Evolutionary conservation across 2,797 vertebrate species (phyloP).

Genomic region (Macroramphosus scolopax): DNA sequence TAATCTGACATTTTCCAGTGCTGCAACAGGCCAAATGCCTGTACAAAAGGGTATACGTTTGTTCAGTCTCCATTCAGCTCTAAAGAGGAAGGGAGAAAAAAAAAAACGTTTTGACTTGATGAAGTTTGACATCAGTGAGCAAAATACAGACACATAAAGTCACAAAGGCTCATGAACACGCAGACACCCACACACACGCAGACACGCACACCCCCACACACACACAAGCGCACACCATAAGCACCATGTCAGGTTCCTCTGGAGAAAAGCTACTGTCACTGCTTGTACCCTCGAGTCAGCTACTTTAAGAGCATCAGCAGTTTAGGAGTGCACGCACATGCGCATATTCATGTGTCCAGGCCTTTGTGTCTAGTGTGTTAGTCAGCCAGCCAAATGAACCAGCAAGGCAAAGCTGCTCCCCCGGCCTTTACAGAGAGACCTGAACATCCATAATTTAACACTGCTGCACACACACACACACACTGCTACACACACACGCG

Average conservation of each 20-base stretch:
- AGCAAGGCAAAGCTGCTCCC: slow-evolving; percentile 21
- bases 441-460: slow-evolving; percentile 34
- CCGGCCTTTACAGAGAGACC: slow-evolving; percentile 30
- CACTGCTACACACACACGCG: slow-evolving; percentile 1
- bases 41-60: slow-evolving; percentile 21
- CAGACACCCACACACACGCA: slow-evolving; percentile 18
- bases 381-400: slow-evolving; percentile 31
- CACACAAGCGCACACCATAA: slow-evolving; percentile 10
- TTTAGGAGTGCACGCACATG: slow-evolving; percentile 22
- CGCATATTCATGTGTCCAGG: background rate
- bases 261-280: slow-evolving; percentile 49
- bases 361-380: slow-evolving; percentile 16
- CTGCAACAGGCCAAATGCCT: slow-evolving; percentile 26
- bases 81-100: too few relatives aligned
- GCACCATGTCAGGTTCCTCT: slow-evolving; percentile 50
- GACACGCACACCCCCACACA: slow-evolving; percentile 9
- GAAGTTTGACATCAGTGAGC: slow-evolving; percentile 45
- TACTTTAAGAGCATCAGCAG: slow-evolving; percentile 53
- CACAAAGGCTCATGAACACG: slow-evolving; percentile 3
- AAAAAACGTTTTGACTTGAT: slow-evolving; percentile 32
- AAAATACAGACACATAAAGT: slow-evolving; percentile 17
- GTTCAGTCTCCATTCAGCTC: slow-evolving; percentile 31
- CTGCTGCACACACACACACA: background rate
- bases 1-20: slow-evolving; percentile 11
- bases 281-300: slow-evolving; percentile 43